Evolutionary conservation across 2,113 vertebrate genomes (phyloP), one percentile per base, ranked within the genome.

Genomic region (Paedocypris sp.): DNA sequence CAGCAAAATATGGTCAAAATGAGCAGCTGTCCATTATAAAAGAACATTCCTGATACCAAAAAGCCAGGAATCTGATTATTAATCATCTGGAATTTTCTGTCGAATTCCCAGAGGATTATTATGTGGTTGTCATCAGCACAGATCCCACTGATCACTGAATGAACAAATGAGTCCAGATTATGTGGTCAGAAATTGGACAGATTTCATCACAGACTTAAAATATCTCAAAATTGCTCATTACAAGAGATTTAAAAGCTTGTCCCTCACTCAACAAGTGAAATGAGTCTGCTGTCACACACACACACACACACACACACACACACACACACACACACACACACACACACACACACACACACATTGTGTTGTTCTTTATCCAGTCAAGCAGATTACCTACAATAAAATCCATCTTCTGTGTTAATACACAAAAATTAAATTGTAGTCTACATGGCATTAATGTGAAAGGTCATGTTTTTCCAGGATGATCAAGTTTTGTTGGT

Each of bases 201-300:
- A 78, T 77, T 76, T 80, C 75, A 83, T 81, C 80, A 80, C 75
- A 72, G 64, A 79, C 81, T 83, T 77, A 83, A 77, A 78, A 65
- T 57, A 79, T 73, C 79, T 73, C 68, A 64, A 80, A 81, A 80
- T 83, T 77, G 74, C 74, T 79, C 73, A 81, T 77, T 80, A 83
- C 68, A 69, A 72, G 39, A 0, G 70, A 68, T 74, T 76, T 75
- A 73, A 78, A 60, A 75, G 69, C 69, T 66, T 70, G 62, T 60
- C 68, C 20, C 60, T 70, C 77, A 75, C 74, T 81, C 79, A 79
- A 72, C 74, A 79, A 77, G 74, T 81, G 64, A 79, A 79, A 79
- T 79, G 54, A 79, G 66, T 29, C 72, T 66, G 62, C 75, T 73
- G 70, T 74, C 16, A 32, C 10, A n/a, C n/a, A n/a, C n/a, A n/a